These are phyloP conservation scores for Zaprionus camerounensis DNA, from an alignment of 1,140 invertebrate genomes.

Conservation along the genomic window DNA sequence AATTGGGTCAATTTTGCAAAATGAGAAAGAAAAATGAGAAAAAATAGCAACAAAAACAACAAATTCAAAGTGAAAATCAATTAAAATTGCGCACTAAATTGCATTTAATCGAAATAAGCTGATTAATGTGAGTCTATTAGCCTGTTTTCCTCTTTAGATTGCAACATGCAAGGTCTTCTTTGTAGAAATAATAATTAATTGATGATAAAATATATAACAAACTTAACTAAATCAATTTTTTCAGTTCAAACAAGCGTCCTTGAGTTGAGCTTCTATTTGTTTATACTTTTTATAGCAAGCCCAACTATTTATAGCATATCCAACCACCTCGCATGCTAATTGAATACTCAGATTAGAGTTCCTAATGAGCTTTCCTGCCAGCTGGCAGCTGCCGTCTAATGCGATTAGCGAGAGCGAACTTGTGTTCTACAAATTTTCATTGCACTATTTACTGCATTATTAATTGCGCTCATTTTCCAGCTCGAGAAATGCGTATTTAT, in stretches of 20 bases:
- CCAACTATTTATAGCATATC: background rate
- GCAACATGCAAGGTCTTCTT: too few relatives aligned
- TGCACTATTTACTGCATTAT: slow-evolving; percentile 37
- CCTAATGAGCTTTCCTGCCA: background rate
- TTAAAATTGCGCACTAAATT: slow-evolving; percentile 31
- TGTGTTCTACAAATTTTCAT: slow-evolving; percentile 28
- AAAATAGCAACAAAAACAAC: background rate
- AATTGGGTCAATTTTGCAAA: slow-evolving; percentile 46
- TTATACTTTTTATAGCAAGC: background rate
- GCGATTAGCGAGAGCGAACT: background rate
- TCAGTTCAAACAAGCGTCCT: too few relatives aligned
- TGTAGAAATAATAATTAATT: too few relatives aligned
- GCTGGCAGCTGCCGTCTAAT: background rate
- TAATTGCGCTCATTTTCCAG: slow-evolving; percentile 46
- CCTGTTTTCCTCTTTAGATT: background rate
- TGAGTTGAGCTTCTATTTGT: background rate
- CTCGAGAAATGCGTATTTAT: slow-evolving; percentile 41
- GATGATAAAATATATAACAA: too few relatives aligned
- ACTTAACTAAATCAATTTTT: too few relatives aligned
- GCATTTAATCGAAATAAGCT: slow-evolving; percentile 20
- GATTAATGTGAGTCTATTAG: background rate
- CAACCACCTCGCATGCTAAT: background rate
- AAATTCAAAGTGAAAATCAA: slow-evolving; percentile 31
- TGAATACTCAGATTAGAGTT: background rate
- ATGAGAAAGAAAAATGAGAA: background rate